Evolutionary conservation across 2,797 vertebrate species (phyloP).

Genomic region (Esox masquinongy): DNA sequence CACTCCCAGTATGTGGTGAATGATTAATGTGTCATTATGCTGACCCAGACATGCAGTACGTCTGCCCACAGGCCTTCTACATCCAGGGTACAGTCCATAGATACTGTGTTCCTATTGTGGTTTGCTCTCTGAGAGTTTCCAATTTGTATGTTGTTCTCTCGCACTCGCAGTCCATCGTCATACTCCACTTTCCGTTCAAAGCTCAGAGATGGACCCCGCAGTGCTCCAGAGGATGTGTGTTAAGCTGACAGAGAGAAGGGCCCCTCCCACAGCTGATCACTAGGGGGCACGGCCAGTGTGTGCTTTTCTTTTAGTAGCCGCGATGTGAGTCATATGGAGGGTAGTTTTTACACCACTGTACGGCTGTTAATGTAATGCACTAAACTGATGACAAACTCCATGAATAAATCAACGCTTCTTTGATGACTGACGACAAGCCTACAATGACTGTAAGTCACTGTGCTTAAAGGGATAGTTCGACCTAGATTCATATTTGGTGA

Average conservation of each 20-base stretch:
- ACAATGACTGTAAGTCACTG: too few relatives aligned
- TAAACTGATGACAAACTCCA: too few relatives aligned
- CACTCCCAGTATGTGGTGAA: conserved; percentile 38
- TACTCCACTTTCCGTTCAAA: background rate
- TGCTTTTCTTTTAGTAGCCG: too few relatives aligned
- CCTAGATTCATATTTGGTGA: too few relatives aligned
- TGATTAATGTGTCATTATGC: conserved; percentile 47
- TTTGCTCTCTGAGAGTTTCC: too few relatives aligned
- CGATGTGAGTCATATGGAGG: background rate
- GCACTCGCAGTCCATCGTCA: background rate
- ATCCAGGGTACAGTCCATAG: conserved; percentile 53
- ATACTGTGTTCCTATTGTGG: background rate
- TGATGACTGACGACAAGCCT: too few relatives aligned
- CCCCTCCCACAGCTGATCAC: background rate
- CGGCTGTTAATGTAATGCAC: too few relatives aligned
- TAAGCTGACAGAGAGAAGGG: background rate
- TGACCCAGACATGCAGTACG: conserved; percentile 17
- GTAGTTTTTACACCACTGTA: too few relatives aligned
- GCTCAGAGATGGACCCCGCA: background rate
- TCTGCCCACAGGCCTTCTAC: conserved; percentile 15
- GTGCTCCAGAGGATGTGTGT: background rate
- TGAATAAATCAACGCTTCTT: too few relatives aligned
- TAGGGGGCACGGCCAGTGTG: background rate
- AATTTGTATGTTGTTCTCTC: background rate
- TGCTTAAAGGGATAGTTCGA: too few relatives aligned